Evolutionary conservation across 2,888 invertebrate species (phyloP).

Genomic region (Steinernema hermaphroditum): DNA sequence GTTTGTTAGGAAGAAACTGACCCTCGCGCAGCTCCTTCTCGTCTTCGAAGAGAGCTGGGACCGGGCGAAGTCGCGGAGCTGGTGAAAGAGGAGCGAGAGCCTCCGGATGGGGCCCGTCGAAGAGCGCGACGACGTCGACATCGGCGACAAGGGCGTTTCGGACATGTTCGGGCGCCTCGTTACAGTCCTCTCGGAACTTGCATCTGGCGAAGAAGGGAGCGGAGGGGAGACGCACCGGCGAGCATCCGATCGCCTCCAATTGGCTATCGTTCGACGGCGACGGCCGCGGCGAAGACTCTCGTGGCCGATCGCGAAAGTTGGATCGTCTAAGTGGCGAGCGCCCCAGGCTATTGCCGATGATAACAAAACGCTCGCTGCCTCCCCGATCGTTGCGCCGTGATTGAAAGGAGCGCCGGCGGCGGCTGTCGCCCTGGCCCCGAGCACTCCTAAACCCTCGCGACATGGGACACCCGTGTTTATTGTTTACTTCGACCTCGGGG

Average conservation of each 20-base stretch:
- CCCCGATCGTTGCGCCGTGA: slow-evolving; percentile 3
- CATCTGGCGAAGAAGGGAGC: neutral
- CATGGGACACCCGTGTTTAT: too few relatives aligned
- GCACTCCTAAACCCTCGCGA: slow-evolving; percentile 17
- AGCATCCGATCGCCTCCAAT: slow-evolving; percentile 15
- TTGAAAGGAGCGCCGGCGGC: neutral
- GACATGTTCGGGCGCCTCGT: neutral
- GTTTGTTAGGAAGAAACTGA: neutral
- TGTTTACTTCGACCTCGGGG: neutral
- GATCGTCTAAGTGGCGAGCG: slow-evolving; percentile 25
- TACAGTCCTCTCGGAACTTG: neutral
- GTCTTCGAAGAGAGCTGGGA: slow-evolving; percentile 15
- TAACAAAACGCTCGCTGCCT: slow-evolving; percentile 15
- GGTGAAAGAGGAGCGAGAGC: slow-evolving; percentile 19
- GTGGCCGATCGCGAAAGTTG: slow-evolving; percentile 19
- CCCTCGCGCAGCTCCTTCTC: neutral
- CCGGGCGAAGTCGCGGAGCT: slow-evolving; percentile 17
- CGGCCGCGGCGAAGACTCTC: neutral
- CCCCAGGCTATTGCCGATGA: slow-evolving; percentile 15
- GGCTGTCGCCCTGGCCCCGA: neutral
- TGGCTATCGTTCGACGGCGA: slow-evolving; percentile 13
- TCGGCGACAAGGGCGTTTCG: slow-evolving; percentile 19
- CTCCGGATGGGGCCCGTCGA: slow-evolving; percentile 10
- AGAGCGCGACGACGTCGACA: slow-evolving; percentile 21
- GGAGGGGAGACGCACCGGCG: neutral